These are phyloP conservation scores for Dromococcyx pavoninus DNA, from an alignment of 2,797 vertebrate species.

Conservation along the genomic window DNA sequence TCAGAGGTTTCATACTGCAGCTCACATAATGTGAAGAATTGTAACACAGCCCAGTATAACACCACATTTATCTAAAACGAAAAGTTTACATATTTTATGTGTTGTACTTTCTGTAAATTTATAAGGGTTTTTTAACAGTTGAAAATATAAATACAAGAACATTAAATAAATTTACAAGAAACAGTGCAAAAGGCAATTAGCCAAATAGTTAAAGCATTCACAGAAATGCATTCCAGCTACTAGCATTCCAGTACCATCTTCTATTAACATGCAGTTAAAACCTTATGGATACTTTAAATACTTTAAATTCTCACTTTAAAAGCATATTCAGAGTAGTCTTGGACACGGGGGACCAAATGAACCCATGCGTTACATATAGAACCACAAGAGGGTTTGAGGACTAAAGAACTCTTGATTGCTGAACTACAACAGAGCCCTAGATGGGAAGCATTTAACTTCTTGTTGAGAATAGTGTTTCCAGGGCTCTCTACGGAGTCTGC, in stretches of 20 bases:
- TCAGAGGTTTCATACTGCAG: neutral
- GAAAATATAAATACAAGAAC: conserved; percentile 75
- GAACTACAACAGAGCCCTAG: neutral
- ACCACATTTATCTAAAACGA: neutral
- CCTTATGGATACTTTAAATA: neutral
- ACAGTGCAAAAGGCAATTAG: conserved; percentile 62
- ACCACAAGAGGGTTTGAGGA: neutral
- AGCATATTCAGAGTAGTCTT: neutral
- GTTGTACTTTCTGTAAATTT: conserved; percentile 58
- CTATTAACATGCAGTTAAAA: conserved; percentile 43
- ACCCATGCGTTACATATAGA: neutral
- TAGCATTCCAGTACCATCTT: conserved; percentile 33
- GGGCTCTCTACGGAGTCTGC: neutral
- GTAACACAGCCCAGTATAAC: neutral
- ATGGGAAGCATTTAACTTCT: neutral
- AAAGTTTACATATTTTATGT: neutral
- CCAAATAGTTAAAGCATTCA: conserved; percentile 58
- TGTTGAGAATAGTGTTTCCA: neutral
- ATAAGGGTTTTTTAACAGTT: conserved; percentile 62
- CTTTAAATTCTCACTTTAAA: conserved; percentile 25
- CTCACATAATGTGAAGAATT: neutral
- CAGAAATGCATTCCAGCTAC: conserved; percentile 52
- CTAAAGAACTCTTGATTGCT: neutral
- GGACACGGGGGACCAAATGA: neutral
- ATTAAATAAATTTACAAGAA: conserved; percentile 75